A percentile compares a stretch with the other conserved stretches of the same genome.
Evolutionary conservation across 1,140 invertebrate species (phyloP).

Genomic region (Limonius californicus): DNA sequence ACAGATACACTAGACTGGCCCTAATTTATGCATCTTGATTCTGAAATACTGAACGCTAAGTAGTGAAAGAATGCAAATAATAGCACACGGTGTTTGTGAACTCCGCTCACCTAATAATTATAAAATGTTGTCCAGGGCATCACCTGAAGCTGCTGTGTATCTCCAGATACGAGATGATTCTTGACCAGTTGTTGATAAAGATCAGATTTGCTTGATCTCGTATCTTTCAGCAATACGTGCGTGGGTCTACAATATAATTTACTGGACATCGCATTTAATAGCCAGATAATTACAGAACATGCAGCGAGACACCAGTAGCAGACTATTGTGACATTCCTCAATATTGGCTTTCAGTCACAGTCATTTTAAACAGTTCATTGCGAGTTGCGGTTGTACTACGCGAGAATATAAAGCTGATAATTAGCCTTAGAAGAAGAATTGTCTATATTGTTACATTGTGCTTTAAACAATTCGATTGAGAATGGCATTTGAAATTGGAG

Average conservation of each 20-base stretch:
- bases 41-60: not conserved
- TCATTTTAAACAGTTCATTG: no score
- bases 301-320: slow-evolving; percentile 8
- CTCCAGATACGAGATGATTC: not conserved
- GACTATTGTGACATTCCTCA: not conserved
- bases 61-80: not conserved
- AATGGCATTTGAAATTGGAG: no score
- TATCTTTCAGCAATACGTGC: slow-evolving; percentile 5
- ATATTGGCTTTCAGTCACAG: no score
- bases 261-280: slow-evolving; percentile 2
- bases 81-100: not conserved
- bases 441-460: no score
- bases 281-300: not conserved
- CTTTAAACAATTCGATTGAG: no score
- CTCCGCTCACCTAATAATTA: not conserved
- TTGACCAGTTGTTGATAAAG: not conserved
- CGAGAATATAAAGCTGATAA: no score
- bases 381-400: no score
- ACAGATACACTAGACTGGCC: no score
- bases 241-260: slow-evolving; percentile 11
- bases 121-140: slow-evolving; percentile 3
- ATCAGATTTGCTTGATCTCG: not conserved
- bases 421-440: no score
- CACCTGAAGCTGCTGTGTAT: slow-evolving; percentile 9
- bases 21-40: no score